phyloP scores from a whole-genome alignment of 2,888 invertebrate genomes.

The Bibio marci region DNA sequence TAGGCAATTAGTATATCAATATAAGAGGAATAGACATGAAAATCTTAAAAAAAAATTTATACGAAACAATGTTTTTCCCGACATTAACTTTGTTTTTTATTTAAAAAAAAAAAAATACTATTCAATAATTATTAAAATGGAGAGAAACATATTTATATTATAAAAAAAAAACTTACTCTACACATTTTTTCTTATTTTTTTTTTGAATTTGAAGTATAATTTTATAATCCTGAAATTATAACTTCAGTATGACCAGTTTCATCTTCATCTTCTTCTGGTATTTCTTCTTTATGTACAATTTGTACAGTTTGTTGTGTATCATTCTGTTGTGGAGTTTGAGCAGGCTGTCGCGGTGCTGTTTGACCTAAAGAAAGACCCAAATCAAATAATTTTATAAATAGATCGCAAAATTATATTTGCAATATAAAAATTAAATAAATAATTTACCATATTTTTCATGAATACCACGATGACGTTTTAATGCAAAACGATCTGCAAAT shows the following conservation, averaged over 20 bases:
- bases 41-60: too few relatives aligned
- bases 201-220: too few relatives aligned
- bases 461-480: constrained; percentile 71
- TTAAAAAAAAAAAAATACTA: too few relatives aligned
- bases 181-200: too few relatives aligned
- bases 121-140: too few relatives aligned
- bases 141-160: too few relatives aligned
- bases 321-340: constrained; percentile 9
- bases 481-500: constrained; percentile 71
- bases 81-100: too few relatives aligned
- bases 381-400: not conserved
- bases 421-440: not conserved
- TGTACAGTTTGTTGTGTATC: not conserved
- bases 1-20: too few relatives aligned
- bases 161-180: too few relatives aligned
- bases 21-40: too few relatives aligned
- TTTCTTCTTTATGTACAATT: constrained; percentile 26
- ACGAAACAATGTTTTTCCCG: too few relatives aligned
- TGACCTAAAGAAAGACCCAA: constrained; percentile 22
- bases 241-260: constrained; percentile 8
- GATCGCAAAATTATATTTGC: not conserved
- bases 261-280: constrained; percentile 27
- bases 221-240: constrained; percentile 9
- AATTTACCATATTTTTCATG: constrained; percentile 69
- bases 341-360: constrained; percentile 33